phyloP scores from a whole-genome alignment of 1,140 invertebrate genomes.

The Drosophila seguyi region DNA sequence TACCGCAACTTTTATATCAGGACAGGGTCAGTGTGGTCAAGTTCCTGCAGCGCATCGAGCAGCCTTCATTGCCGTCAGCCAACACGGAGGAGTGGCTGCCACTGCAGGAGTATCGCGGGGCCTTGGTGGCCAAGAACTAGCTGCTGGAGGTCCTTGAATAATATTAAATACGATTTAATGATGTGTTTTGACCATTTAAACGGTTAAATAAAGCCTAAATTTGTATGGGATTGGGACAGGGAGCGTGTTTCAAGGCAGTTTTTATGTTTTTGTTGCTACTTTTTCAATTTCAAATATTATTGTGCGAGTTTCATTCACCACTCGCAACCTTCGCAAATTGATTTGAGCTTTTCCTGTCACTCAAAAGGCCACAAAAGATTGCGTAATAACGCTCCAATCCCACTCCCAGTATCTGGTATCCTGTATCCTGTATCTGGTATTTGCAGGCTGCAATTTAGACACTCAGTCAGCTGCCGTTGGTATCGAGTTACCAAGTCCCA shows the following conservation, averaged over 20 bases:
- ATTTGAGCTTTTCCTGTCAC: constrained; percentile 21
- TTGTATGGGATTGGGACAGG: not conserved
- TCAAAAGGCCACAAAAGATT: constrained; percentile 44
- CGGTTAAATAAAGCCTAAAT: not conserved
- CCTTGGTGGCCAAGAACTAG: constrained; percentile 17
- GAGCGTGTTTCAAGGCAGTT: not conserved
- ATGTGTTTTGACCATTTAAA: not conserved
- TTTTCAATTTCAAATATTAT: constrained; percentile 7
- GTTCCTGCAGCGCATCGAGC: constrained; percentile 26
- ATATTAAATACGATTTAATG: not conserved
- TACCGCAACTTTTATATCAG: constrained; percentile 54
- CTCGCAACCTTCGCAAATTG: not conserved
- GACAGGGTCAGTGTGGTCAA: constrained; percentile 29
- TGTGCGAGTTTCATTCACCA: not conserved
- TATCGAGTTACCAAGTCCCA: constrained; percentile 70
- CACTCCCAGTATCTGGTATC: constrained; percentile 4
- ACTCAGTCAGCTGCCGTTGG: constrained; percentile 50
- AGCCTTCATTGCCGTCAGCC: constrained; percentile 16
- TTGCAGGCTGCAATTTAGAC: constrained; percentile 47
- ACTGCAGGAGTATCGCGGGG: constrained; percentile 38
- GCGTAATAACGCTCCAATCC: constrained; percentile 45
- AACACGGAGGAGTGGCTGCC: constrained; percentile 25
- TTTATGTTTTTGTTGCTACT: not conserved
- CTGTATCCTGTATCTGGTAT: constrained; percentile 10
- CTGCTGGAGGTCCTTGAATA: not conserved